Percentiles rank a stretch among this genome's conserved stretches.
Conservation (phyloP, 2,888 invertebrate genomes). For the Diaprepes abbreviatus region DNA sequence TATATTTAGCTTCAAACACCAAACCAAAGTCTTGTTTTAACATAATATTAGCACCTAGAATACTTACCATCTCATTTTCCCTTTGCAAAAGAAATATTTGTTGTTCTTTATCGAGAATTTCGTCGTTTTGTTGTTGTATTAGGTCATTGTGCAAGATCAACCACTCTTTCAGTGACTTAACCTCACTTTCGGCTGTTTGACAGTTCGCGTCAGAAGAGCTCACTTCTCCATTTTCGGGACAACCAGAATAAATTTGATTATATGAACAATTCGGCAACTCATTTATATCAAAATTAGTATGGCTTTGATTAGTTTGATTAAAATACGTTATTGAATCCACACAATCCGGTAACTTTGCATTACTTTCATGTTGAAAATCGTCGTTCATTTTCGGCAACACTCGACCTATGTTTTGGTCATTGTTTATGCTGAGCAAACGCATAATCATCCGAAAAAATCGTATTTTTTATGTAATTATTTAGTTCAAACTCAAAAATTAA, state of each 20-base stretch:
- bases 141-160: slow-evolving; percentile 87
- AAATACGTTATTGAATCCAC: slow-evolving; percentile 58
- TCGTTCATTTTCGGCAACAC: slow-evolving; percentile 68
- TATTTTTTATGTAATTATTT: slow-evolving; percentile 13
- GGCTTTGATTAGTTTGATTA: slow-evolving; percentile 42
- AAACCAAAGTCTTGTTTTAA: not conserved
- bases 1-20: not conserved
- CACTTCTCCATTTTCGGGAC: slow-evolving; percentile 58
- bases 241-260: slow-evolving; percentile 80
- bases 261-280: slow-evolving; percentile 55
- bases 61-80: slow-evolving; percentile 83
- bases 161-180: slow-evolving; percentile 82
- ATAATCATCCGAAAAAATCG: slow-evolving; percentile 40
- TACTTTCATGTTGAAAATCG: slow-evolving; percentile 64
- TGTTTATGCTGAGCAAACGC: slow-evolving; percentile 59
- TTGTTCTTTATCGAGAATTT: slow-evolving; percentile 84
- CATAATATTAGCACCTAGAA: not conserved
- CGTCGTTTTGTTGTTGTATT: slow-evolving; percentile 91
- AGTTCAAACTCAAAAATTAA: slow-evolving; percentile 1
- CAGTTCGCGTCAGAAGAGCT: slow-evolving; percentile 53
- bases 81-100: slow-evolving; percentile 78
- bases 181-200: slow-evolving; percentile 71
- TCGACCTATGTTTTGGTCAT: slow-evolving; percentile 67
- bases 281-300: slow-evolving; percentile 25
- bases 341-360: slow-evolving; percentile 62